Evolutionary conservation across 2,113 vertebrate genomes (phyloP).

Genomic region (Isichthys henryi): DNA sequence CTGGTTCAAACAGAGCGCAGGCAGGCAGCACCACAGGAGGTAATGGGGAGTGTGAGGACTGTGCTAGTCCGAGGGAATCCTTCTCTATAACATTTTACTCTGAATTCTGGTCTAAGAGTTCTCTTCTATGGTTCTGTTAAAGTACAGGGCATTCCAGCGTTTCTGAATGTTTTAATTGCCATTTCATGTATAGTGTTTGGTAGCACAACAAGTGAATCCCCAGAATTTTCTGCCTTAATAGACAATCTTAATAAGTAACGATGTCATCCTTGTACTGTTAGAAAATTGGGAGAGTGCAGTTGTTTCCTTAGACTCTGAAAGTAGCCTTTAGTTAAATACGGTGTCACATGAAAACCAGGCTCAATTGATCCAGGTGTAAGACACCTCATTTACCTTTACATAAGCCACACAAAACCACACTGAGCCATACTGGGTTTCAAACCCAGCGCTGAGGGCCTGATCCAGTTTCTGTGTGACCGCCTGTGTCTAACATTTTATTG

Average conservation of each 20-base stretch:
- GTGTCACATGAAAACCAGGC: background rate
- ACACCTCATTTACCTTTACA: background rate
- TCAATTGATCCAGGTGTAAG: background rate
- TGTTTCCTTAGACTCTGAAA: background rate
- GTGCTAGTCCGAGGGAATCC: background rate
- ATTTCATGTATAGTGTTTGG: background rate
- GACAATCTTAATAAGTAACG: background rate
- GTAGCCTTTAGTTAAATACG: background rate
- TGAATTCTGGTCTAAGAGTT: background rate
- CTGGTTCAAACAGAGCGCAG: background rate
- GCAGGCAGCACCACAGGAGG: background rate
- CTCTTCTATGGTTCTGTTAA: background rate
- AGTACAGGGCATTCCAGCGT: background rate
- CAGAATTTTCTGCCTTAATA: background rate
- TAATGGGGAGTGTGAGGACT: background rate
- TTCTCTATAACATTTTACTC: background rate
- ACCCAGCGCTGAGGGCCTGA: background rate
- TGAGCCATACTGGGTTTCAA: background rate
- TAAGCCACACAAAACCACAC: background rate
- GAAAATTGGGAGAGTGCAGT: background rate
- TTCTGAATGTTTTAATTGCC: background rate
- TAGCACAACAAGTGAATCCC: background rate
- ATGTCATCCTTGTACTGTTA: background rate
- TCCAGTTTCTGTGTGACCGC: background rate
- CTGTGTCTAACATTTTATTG: background rate